phyloP scores from a whole-genome alignment of 37 sponge, comb jelly and placozoan genomes.

The Dysidea cf. avara region DNA sequence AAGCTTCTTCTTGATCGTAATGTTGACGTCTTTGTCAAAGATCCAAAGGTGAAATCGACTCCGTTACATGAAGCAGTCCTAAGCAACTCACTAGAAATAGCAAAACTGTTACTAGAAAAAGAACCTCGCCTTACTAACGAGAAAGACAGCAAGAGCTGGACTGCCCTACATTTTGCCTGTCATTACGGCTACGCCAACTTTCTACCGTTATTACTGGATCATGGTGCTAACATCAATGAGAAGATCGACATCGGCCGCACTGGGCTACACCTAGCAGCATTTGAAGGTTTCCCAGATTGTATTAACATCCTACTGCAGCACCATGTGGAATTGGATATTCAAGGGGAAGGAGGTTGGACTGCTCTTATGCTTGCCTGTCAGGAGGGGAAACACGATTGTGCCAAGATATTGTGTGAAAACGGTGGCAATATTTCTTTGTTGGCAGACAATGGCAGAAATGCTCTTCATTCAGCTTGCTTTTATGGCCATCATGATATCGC shows the following conservation, averaged over 20 bases:
- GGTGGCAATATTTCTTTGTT: slow-evolving; percentile 45
- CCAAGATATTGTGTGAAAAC: slow-evolving; percentile 33
- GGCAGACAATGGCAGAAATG: slow-evolving; percentile 73
- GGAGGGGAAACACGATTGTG: slow-evolving; percentile 71
- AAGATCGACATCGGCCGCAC: slow-evolving; percentile 73
- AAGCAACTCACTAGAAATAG: slow-evolving; percentile 60
- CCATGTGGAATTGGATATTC: slow-evolving; percentile 51
- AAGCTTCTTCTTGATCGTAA: slow-evolving; percentile 58
- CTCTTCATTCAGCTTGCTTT: slow-evolving; percentile 75
- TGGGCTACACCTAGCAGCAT: slow-evolving; percentile 77
- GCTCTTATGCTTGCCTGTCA: slow-evolving; percentile 74
- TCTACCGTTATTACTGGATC: slow-evolving; percentile 41
- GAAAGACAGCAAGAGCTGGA: slow-evolving; percentile 68
- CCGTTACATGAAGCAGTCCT: slow-evolving; percentile 75
- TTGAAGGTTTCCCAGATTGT: slow-evolving; percentile 74
- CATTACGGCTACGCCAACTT: slow-evolving; percentile 66
- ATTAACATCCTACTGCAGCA: slow-evolving; percentile 53
- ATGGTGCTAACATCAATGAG: slow-evolving; percentile 52
- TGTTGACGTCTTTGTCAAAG: slow-evolving; percentile 44
- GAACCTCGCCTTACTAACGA: slow-evolving; percentile 28
- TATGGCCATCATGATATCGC: slow-evolving; percentile 62
- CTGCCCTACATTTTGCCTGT: slow-evolving; percentile 81
- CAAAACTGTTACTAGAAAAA: slow-evolving; percentile 39
- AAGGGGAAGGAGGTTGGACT: slow-evolving; percentile 82
- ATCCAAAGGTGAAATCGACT: slow-evolving; percentile 52